Evolutionary conservation across 2,888 invertebrate genomes (phyloP), one percentile per base, ranked within the genome.

Genomic region (Clitarchus hookeri): DNA sequence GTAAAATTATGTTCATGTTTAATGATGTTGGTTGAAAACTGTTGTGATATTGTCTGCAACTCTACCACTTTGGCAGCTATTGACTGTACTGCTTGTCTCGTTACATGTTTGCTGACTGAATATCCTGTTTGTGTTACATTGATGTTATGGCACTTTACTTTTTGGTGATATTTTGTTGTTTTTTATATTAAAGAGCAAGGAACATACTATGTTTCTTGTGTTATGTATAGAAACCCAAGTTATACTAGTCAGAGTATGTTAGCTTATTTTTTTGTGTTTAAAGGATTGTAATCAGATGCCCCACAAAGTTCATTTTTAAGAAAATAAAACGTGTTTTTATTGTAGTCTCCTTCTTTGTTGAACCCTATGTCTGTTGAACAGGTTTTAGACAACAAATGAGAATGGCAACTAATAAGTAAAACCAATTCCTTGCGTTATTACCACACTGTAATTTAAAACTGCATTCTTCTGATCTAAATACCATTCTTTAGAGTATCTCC

Each of bases 21-120:
- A 16, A 48, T 16, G 16, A 16, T 48, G 48, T 48, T 48, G 48
- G 48, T 48, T 48, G 48, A 16, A 8, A 48, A 48, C 48, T 13
- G 48, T 48, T 65, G 65, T 65, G 65, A 65, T 65, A 65, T 65
- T 65, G 65, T 65, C 65, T 65, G 65, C n/a, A n/a, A n/a, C 65
- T 65, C 23, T 65, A 23, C 19, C n/a, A 65, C 0, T 65, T 48
- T 65, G 65, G 23, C 65, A 65, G 65, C 65, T 65, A 65, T 65
- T 65, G 65, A n/a, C 65, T 65, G 65, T 65, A 65, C n/a, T 65
- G 65, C 65, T 65, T 65, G 65, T 65, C 65, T n/a, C 65, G 19
- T 23, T 23, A 65, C n/a, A 23, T 65, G 0, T 65, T 23, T 65
- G 53, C 53, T 65, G 65, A 65, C 65, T 65, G 65, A 65, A 65